Conservation (phyloP, 53 echinoderm and acorn worm genomes). For the Actinopyga echinites region DNA sequence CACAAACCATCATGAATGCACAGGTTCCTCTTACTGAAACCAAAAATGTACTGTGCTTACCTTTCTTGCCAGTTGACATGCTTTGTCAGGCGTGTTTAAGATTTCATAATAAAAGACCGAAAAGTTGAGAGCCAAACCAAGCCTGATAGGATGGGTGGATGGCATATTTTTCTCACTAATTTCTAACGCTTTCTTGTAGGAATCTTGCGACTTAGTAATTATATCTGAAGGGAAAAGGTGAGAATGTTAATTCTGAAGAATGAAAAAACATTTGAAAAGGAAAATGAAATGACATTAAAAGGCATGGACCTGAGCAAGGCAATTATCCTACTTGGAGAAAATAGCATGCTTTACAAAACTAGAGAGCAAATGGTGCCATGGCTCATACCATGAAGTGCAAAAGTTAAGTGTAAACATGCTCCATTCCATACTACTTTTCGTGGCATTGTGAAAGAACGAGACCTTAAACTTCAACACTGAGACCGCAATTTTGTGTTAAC, state of each 20-base stretch:
- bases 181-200: slow-evolving; percentile 70
- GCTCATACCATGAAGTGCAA: too few species aligned
- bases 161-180: slow-evolving; percentile 61
- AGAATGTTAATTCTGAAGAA: background rate
- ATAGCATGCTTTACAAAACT: too few species aligned
- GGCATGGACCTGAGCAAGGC: too few species aligned
- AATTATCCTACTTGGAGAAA: too few species aligned
- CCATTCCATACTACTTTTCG: too few species aligned
- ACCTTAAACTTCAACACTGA: too few species aligned
- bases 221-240: slow-evolving; percentile 37
- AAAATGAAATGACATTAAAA: background rate
- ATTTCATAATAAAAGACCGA: slow-evolving; percentile 99
- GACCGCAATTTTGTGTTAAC: too few species aligned
- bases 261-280: background rate
- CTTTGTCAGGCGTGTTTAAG: slow-evolving; percentile 71
- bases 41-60: slow-evolving; percentile 43
- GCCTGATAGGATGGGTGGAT: slow-evolving; percentile 97
- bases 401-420: too few species aligned
- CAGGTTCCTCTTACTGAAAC: background rate
- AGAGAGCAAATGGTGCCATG: too few species aligned
- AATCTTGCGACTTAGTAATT: slow-evolving; percentile 59
- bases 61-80: slow-evolving; percentile 81
- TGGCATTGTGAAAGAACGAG: too few species aligned
- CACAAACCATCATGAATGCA: background rate
- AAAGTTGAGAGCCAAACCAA: slow-evolving; percentile 95